Evolutionary conservation across 2,113 vertebrate genomes (phyloP).

Genomic region (Himantopus leucocephalus): DNA sequence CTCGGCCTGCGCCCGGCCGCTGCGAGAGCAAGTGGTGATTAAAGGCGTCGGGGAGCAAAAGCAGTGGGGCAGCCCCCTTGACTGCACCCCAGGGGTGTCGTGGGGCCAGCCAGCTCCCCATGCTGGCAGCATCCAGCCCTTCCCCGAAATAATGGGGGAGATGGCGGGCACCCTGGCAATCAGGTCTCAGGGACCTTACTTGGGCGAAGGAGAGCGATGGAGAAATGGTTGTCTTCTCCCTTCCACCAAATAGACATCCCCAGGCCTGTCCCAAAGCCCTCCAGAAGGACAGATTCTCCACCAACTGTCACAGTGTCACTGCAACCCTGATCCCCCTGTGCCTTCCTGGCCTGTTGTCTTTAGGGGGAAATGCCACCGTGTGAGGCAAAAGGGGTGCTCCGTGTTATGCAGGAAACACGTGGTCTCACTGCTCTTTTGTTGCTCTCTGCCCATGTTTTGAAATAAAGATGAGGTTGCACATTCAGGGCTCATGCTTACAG

Average conservation of each 20-base stretch:
- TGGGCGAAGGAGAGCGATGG: not conserved
- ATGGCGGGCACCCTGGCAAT: accelerated
- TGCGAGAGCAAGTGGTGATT: accelerated
- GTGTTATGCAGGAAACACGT: accelerated
- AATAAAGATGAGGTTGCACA: accelerated
- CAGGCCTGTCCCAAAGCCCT: not conserved
- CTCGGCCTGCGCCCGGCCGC: not conserved
- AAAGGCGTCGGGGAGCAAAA: not conserved
- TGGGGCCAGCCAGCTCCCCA: not conserved
- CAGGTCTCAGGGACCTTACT: not conserved
- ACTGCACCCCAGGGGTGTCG: accelerated
- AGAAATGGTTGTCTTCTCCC: not conserved
- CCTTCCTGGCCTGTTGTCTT: not conserved
- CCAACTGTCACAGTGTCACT: not conserved
- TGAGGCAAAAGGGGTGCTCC: not conserved
- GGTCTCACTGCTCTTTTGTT: not conserved
- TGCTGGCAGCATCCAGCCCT: not conserved
- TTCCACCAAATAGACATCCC: accelerated
- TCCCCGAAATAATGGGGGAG: not conserved
- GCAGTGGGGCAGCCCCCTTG: accelerated
- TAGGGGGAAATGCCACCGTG: not conserved
- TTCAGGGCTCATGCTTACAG: not conserved
- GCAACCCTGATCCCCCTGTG: accelerated
- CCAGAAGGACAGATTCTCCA: not conserved
- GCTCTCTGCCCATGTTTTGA: not conserved